phyloP scores from a whole-genome alignment of 2,797 vertebrate species.

The Eospalax fontanierii region DNA sequence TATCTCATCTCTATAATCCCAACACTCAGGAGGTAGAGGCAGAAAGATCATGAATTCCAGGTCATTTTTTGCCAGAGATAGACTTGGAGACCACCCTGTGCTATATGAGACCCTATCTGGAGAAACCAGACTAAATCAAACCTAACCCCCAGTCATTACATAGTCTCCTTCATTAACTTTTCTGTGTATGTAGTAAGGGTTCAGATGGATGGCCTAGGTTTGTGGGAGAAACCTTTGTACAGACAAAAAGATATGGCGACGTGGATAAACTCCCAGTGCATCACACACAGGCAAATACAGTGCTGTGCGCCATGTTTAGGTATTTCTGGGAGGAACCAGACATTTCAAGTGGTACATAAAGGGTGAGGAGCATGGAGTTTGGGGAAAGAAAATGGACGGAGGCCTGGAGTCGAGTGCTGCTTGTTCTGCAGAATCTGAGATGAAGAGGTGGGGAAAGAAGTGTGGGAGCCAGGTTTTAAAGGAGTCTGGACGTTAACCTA shows the following conservation, averaged over 20 bases:
- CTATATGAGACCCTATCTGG: neutral
- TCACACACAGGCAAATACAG: neutral
- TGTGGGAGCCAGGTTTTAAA: neutral
- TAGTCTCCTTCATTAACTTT: neutral
- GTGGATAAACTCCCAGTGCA: neutral
- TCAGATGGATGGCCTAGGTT: constrained; percentile 41
- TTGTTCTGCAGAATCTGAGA: constrained; percentile 33
- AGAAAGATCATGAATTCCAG: neutral
- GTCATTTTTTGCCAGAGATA: neutral
- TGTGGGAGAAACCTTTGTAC: neutral
- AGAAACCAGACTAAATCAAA: neutral
- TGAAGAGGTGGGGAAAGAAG: neutral
- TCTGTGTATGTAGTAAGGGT: neutral
- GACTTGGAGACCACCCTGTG: neutral
- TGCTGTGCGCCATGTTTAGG: neutral
- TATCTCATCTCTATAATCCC: neutral
- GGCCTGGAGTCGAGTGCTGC: neutral
- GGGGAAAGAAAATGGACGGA: neutral
- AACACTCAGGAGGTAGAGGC: neutral
- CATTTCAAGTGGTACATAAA: constrained; percentile 27
- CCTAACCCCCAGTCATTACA: neutral
- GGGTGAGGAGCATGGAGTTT: constrained; percentile 9
- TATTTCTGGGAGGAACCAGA: constrained; percentile 15
- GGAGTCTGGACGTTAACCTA: constrained; percentile 60
- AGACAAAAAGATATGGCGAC: neutral